Base-by-base conservation (phyloP, 37 sponge, comb jelly and placozoan genomes). In the Petrosia ficiformis region DNA sequence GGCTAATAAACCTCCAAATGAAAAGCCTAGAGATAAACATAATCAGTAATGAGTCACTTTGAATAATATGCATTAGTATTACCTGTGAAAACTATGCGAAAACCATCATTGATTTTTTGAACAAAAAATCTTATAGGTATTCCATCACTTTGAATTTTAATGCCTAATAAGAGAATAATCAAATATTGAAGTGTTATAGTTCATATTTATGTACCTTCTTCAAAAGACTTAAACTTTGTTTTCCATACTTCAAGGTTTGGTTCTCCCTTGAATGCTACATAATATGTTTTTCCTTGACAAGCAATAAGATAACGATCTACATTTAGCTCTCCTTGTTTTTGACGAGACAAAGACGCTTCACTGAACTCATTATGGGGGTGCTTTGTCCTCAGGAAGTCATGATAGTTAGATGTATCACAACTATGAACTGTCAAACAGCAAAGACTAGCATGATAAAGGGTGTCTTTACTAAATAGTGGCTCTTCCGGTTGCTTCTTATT, bases 1-100 rank as follows among this genome's bases (percentile, higher is more conserved):
- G 60, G 81, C 81, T 52, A 81, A 34, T 22, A 57, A 19, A 28
- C 81, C 81, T 65, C 81, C 81, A 72, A 81, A 60, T 3, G 81
- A 81, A 61, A 56, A 81, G 2, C 81, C 81, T 81, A 32, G 5
- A n/a, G n/a, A n/a, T n/a, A n/a, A 58, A 36, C 42, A 29, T 38
- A 0, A 71, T 40, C 21, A 39, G 26, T 30, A 30, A 64, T 4
- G 34, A 3, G 4, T 2, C 4, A 29, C 4, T 35, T 2, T 4
- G 22, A 35, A 67, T 31, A 3, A 67, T 29, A 4, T 3, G 4
- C 36, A 19, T n/a, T n/a, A n/a, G 39, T 5, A 43, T 28, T 5
- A 73, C 74, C 74, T 56, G 74, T 73, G 11, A 73, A 52, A 3
- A 73, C 74, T 57, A 73, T 43, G 4, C 57, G 52, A 11, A 26